A percentile compares a stretch with the other conserved stretches of the same genome.
phyloP scores from a whole-genome alignment of 2,797 vertebrate species.

The Crenichthys baileyi region DNA sequence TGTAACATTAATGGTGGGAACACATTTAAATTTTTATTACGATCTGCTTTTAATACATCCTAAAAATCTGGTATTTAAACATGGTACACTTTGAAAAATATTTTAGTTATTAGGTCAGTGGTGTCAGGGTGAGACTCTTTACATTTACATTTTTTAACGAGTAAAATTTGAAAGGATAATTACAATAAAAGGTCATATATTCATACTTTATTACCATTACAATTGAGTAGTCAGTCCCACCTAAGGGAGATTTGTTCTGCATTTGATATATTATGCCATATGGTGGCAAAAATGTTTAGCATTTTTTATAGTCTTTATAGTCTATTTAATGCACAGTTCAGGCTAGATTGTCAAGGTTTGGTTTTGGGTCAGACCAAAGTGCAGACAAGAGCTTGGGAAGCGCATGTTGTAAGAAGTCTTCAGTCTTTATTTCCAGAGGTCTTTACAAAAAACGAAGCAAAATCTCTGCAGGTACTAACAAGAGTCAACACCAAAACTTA shows the following conservation, averaged over 20 bases:
- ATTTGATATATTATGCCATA: background rate
- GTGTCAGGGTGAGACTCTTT: background rate
- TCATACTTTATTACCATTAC: background rate
- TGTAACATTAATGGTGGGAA: background rate
- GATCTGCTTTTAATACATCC: background rate
- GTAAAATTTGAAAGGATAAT: background rate
- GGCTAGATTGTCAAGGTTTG: no score
- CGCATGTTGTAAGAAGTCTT: no score
- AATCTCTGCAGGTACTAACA: no score
- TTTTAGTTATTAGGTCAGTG: background rate
- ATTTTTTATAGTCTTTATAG: background rate
- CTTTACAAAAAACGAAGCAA: no score
- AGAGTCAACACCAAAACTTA: no score
- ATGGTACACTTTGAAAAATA: no score
- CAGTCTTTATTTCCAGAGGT: no score
- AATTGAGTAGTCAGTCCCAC: background rate
- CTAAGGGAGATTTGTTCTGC: background rate
- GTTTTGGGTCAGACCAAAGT: no score
- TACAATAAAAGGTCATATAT: background rate
- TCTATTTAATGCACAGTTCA: background rate
- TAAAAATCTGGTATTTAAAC: no score
- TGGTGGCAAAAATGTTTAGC: background rate
- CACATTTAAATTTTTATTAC: background rate
- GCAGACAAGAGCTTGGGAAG: no score
- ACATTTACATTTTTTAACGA: no score